Evolutionary conservation across 2,888 invertebrate species (phyloP).

Genomic region (Drosophila nr. perissopoda): DNA sequence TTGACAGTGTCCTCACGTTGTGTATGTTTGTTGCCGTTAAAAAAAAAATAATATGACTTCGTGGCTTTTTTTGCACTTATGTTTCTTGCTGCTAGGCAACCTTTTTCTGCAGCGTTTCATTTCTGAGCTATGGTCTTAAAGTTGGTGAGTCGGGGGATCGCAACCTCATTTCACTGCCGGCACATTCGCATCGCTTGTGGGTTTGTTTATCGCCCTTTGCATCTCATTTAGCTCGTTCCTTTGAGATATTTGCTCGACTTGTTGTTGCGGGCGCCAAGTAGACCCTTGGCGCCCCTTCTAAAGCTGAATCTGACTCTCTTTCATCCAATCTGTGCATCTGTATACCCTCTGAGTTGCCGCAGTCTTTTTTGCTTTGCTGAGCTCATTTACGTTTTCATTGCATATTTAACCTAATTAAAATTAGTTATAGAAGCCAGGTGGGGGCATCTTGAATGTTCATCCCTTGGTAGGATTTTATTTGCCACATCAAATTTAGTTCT

Average conservation of each 20-base stretch:
- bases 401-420: conserved; percentile 79
- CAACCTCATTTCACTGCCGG: conserved; percentile 65
- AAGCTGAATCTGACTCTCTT: conserved; percentile 7
- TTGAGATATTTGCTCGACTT: conserved; percentile 33
- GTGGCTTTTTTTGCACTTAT: conserved; percentile 45
- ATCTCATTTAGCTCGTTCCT: conserved; percentile 76
- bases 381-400: conserved; percentile 65
- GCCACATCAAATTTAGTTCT: not conserved
- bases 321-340: conserved; percentile 40
- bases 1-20: conserved; percentile 10
- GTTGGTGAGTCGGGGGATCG: conserved; percentile 52
- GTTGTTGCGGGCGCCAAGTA: conserved; percentile 27
- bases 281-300: conserved; percentile 22
- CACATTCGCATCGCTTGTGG: conserved; percentile 60
- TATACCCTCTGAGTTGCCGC: conserved; percentile 14
- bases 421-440: conserved; percentile 67
- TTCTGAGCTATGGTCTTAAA: conserved; percentile 40
- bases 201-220: conserved; percentile 78
- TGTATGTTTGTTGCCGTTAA: conserved; percentile 50
- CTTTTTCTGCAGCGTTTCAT: conserved; percentile 49
- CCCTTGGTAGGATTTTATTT: conserved; percentile 2
- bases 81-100: conserved; percentile 33
- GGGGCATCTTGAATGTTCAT: conserved; percentile 45
- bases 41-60: conserved; percentile 71
- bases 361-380: conserved; percentile 38